Percentiles rank a stretch among this genome's conserved stretches.
These are phyloP conservation scores for Vulpes lagopus DNA, from an alignment of 2,113 vertebrate genomes.

Conservation along the genomic window DNA sequence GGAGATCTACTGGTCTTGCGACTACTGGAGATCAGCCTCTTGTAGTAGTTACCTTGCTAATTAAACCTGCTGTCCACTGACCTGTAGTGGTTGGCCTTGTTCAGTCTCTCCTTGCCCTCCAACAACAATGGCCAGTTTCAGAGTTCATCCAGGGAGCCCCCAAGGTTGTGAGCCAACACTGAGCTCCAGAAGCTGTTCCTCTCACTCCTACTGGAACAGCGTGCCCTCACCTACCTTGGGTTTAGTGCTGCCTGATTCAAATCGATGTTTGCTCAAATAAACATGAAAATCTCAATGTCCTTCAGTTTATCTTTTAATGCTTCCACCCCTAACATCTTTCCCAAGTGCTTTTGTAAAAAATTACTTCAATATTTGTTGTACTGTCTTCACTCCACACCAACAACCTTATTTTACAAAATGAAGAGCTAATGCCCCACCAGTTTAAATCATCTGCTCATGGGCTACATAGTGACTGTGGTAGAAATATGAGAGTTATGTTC, in stretches of 20 bases:
- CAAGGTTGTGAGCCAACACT: background rate
- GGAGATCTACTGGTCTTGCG: background rate
- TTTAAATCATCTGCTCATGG: background rate
- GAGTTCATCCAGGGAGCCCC: background rate
- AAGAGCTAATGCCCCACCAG: background rate
- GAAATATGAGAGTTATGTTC: background rate
- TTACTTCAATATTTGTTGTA: background rate
- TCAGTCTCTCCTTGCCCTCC: background rate
- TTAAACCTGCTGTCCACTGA: background rate
- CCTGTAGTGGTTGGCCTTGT: background rate
- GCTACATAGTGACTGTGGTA: background rate
- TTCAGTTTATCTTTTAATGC: background rate
- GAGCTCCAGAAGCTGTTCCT: background rate
- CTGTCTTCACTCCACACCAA: background rate
- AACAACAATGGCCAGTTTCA: too few species aligned
- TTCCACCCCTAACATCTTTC: background rate
- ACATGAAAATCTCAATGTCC: background rate
- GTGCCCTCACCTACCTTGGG: background rate
- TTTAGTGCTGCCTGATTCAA: background rate
- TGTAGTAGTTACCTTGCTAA: background rate
- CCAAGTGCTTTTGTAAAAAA: background rate
- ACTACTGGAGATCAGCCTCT: background rate
- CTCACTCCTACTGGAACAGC: rapidly evolving
- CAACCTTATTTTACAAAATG: background rate
- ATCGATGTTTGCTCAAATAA: background rate